These are phyloP conservation scores for Stegophylla sp. DNA, from an alignment of 2,888 invertebrate genomes.

Conservation along the genomic window DNA sequence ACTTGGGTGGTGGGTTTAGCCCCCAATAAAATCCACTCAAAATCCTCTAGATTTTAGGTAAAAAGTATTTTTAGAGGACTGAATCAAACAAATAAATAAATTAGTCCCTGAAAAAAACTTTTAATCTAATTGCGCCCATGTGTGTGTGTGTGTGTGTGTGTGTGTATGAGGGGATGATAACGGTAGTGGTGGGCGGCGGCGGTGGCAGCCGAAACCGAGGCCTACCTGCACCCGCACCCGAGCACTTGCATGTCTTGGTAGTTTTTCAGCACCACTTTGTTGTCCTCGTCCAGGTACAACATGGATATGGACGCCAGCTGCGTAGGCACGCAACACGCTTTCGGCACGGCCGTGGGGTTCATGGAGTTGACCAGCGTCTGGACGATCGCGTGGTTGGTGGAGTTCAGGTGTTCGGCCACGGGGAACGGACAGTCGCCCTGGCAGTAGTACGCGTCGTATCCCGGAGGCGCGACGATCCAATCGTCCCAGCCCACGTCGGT, in stretches of 20 bases:
- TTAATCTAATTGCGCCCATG: not conserved
- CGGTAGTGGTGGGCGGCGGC: not conserved
- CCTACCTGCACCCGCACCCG: constrained; percentile 84
- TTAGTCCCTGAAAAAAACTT: too few species aligned
- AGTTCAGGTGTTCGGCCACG: constrained; percentile 89
- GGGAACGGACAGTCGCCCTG: constrained; percentile 95
- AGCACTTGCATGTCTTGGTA: constrained; percentile 99
- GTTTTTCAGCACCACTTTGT: constrained; percentile 95
- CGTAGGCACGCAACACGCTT: constrained; percentile 97
- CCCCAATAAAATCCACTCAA: too few species aligned
- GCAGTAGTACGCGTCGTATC: constrained; percentile 96
- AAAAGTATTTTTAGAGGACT: too few species aligned
- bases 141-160: constrained; percentile 15
- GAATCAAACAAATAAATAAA: too few species aligned
- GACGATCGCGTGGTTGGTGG: constrained; percentile 98
- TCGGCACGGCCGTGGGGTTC: constrained; percentile 88
- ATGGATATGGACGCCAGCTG: constrained; percentile 92
- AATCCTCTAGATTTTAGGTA: too few species aligned
- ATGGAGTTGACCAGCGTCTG: constrained; percentile 95
- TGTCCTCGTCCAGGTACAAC: constrained; percentile 93
- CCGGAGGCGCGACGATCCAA: constrained; percentile 97
- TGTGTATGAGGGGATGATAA: too few species aligned
- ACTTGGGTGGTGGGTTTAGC: too few species aligned
- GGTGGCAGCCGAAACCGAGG: not conserved
- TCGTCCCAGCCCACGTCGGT: constrained; percentile 95